Base-by-base conservation (phyloP, 1,140 invertebrate species). In the Anastrepha ludens region DNA sequence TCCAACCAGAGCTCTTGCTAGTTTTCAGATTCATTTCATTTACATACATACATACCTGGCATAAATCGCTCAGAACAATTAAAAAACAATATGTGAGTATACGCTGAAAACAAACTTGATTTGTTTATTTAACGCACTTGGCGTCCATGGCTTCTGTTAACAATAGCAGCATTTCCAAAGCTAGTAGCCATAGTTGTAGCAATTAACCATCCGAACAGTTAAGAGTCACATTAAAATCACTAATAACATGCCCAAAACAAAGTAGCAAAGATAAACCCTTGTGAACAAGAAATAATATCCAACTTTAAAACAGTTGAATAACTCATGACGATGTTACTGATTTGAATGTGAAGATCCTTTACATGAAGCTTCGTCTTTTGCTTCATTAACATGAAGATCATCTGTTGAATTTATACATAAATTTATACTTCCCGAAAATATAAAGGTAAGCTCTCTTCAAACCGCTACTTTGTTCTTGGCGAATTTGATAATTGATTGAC, bases 41-140 rank as follows among this genome's bases (percentile, higher is more conserved):
- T 41, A 74, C 70, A 29, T 29, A 29, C 29, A 29, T 29, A 29
- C 29, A 74, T 74, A 17, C 47, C 17, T 15, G 44, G 70, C 44
- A 20, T 74, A 74, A 47, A 29, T 74, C 29, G 39, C 39, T 3
- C 29, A 74, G 47, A 47, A 13, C 11, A n/a, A 17, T 3, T 41
- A 74, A 74, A 47, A 74, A 17, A 47, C 44, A 41, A 15, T 11
- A n/a, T n/a, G 7, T 1, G 29, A 29, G 29, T 29, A 29, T 15
- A 50, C 39, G 44, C 70, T 50, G 20, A 11, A 41, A 67, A 29
- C 17, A 74, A 74, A 74, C 70, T 74, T n/a, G 70, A 74, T 74
- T 88, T 81, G 70, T 87, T 65, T 64, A 88, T 88, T 88, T 87
- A 88, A 81, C 85, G 88, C 86, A 88, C 88, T 87, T 87, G 88